phyloP scores from a whole-genome alignment of 2,888 invertebrate genomes.

The Catotricha subobsoleta region DNA sequence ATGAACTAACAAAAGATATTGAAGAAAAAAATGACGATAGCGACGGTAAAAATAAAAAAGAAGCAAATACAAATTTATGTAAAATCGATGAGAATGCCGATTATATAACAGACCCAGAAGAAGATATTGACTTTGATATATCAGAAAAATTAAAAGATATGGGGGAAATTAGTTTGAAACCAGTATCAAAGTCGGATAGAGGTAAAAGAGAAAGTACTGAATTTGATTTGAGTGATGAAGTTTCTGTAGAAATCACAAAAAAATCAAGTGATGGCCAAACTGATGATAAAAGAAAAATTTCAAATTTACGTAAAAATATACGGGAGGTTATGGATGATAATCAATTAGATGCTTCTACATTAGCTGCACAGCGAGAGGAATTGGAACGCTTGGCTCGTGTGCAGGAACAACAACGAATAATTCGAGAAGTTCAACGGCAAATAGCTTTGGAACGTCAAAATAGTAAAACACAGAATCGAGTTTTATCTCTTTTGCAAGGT shows the following conservation, averaged over 20 bases:
- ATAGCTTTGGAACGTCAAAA: slow-evolving; percentile 55
- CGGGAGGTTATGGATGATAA: slow-evolving; percentile 88
- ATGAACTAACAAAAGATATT: not conserved
- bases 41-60: not conserved
- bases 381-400: slow-evolving; percentile 70
- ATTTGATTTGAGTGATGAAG: slow-evolving; percentile 20
- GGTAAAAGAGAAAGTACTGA: slow-evolving; percentile 16
- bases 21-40: not conserved
- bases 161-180: slow-evolving; percentile 36
- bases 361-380: slow-evolving; percentile 84
- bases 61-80: too few relatives aligned
- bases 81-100: too few relatives aligned
- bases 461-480: slow-evolving; percentile 47
- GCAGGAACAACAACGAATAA: slow-evolving; percentile 67
- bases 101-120: not conserved
- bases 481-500: slow-evolving; percentile 53
- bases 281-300: slow-evolving; percentile 14
- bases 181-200: slow-evolving; percentile 19
- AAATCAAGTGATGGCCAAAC: slow-evolving; percentile 14
- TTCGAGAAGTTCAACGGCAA: slow-evolving; percentile 65
- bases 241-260: slow-evolving; percentile 27
- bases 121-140: slow-evolving; percentile 34
- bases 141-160: slow-evolving; percentile 44
- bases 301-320: slow-evolving; percentile 65
- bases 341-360: slow-evolving; percentile 78